Conservation (phyloP, 2,888 invertebrate species). For the Biston betularia region DNA sequence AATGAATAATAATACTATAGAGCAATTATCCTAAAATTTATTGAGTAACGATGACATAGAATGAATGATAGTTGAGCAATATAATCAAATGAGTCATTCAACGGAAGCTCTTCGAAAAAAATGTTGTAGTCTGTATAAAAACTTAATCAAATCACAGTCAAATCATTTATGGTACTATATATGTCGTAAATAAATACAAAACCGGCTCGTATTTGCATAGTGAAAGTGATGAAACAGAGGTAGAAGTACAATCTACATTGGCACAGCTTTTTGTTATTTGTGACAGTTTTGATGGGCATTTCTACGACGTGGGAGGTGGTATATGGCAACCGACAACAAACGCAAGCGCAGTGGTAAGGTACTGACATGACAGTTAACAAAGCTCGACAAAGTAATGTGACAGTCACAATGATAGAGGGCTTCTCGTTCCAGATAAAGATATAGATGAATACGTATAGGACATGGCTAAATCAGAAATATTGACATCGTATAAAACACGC, state of each 20-base stretch:
- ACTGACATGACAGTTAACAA: slow-evolving; percentile 59
- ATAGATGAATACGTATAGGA: slow-evolving; percentile 1
- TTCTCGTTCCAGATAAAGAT: slow-evolving; percentile 25
- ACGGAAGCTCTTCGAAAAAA: slow-evolving; percentile 7
- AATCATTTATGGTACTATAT: slow-evolving; percentile 8
- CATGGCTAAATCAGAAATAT: slow-evolving; percentile 16
- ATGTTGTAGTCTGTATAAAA: background rate
- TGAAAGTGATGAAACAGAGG: slow-evolving; percentile 27
- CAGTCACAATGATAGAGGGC: slow-evolving; percentile 41
- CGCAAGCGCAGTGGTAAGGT: slow-evolving; percentile 61
- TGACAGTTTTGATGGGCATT: slow-evolving; percentile 48
- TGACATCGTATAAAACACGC: slow-evolving; percentile 5
- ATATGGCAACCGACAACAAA: slow-evolving; percentile 56
- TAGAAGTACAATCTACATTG: slow-evolving; percentile 7
- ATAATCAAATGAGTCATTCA: slow-evolving; percentile 7
- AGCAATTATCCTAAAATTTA: background rate
- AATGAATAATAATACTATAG: background rate
- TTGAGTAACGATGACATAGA: background rate
- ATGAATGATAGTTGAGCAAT: background rate
- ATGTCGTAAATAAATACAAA: slow-evolving; percentile 13
- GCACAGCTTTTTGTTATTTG: slow-evolving; percentile 38
- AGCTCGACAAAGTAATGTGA: slow-evolving; percentile 56
- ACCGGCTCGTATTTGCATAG: slow-evolving; percentile 16
- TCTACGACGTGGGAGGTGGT: slow-evolving; percentile 63
- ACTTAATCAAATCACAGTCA: slow-evolving; percentile 1